Base-by-base conservation (phyloP, 2,113 vertebrate genomes). In the Anhinga rufa region DNA sequence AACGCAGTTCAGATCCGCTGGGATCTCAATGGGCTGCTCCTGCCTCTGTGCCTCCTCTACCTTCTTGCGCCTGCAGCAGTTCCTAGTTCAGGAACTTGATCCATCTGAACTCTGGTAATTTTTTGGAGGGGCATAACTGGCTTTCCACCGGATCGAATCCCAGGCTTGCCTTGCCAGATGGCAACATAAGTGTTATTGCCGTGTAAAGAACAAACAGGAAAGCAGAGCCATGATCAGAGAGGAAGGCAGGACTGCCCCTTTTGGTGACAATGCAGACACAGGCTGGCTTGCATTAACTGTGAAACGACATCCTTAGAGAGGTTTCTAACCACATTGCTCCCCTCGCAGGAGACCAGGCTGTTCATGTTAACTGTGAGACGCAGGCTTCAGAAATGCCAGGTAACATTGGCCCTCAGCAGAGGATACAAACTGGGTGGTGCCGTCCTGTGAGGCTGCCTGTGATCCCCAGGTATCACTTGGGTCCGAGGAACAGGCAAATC, bases 111-210 rank as follows among this genome's bases (percentile, higher is more conserved):
- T 31, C 15, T 3, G 44, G 71, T 58, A 55, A 48, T 61, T 55
- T 91, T 93, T 31, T 44, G 24, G 52, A 95, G 40, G 20, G 69
- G 38, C 36, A 14, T 48, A 64, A 71, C 42, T 71, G 69, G 81
- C 52, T 94, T 69, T 76, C 40, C 25, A 51, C 9, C 28, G 6
- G 74, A 82, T 70, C 34, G 48, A 78, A 82, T 51, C n/a, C 32
- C 69, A 86, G 69, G 65, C 84, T 69, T 61, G 83, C 83, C 77
- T 78, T 77, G 74, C 89, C 86, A 94, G 94, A 92, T 71, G 81
- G 93, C 81, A 89, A 76, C 40, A 6, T 31, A 58, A 71, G 77
- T 3, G 3, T 60, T 91, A 75, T 2, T 61, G 81, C 52, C 0
- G 8, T 68, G 77, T 64, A 91, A 91, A 55, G 31, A 91, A 87